phyloP scores from a whole-genome alignment of 1,140 invertebrate species.

The Eriosoma lanigerum region DNA sequence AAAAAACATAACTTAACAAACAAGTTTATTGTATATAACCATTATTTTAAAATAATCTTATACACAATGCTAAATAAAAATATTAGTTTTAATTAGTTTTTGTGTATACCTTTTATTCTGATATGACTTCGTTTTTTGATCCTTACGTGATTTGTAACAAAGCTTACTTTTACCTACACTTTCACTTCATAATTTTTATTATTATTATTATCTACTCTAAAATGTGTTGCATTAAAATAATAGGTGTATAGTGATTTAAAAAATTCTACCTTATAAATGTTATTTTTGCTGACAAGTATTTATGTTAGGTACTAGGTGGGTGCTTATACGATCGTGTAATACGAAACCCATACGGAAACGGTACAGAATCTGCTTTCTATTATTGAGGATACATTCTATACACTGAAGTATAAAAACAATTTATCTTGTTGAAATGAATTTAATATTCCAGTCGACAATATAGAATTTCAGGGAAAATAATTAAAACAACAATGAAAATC shows the following conservation, averaged over 20 bases:
- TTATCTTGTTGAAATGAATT: not conserved
- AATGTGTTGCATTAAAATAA: not conserved
- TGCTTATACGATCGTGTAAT: conserved; percentile 10
- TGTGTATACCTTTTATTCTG: not conserved
- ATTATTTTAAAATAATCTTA: not conserved
- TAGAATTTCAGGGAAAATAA: not conserved
- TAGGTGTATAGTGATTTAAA: not conserved
- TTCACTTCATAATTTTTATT: not conserved
- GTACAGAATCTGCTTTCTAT: not conserved
- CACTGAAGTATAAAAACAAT: not conserved
- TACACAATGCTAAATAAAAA: not conserved
- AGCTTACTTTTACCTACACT: not conserved
- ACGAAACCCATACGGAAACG: conserved; percentile 5
- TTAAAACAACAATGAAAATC: too few relatives aligned
- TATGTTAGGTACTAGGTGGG: not conserved
- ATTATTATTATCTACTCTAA: not conserved
- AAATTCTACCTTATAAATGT: not conserved
- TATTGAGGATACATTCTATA: not conserved
- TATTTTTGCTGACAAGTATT: not conserved
- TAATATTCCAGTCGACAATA: not conserved
- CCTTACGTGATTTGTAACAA: not conserved
- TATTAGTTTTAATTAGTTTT: too few relatives aligned
- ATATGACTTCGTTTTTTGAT: not conserved
- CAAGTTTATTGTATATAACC: conserved; percentile 4
- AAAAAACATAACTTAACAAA: not conserved